Evolutionary conservation across 2,113 vertebrate species (phyloP).

Genomic region (Albula goreensis): DNA sequence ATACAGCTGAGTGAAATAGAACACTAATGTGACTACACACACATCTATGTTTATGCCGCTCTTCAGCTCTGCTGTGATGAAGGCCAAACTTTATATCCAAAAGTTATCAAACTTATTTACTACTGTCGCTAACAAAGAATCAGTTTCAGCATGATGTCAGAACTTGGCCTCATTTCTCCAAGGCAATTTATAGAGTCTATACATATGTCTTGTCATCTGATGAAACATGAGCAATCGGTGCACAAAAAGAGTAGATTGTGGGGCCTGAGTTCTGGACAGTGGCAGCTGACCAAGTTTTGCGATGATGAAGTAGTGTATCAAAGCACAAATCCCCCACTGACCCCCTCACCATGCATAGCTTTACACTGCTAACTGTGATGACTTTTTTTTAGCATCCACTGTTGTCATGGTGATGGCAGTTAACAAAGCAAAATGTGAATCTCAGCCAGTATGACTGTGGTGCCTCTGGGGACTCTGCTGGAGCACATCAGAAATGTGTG

Average conservation of each 20-base stretch:
- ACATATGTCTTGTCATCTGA: not conserved
- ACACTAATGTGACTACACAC: not conserved
- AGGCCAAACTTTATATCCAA: not conserved
- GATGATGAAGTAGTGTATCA: not conserved
- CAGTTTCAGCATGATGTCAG: slow-evolving; percentile 11
- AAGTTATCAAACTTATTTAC: slow-evolving; percentile 10
- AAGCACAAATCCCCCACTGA: not conserved
- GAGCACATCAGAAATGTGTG: not conserved
- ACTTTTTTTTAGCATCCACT: not conserved
- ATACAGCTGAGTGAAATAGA: not conserved
- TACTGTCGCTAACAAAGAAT: slow-evolving; percentile 18
- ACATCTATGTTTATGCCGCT: not conserved
- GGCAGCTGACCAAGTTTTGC: not conserved
- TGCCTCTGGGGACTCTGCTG: not conserved
- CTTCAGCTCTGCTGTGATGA: not conserved
- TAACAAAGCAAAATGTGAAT: not conserved
- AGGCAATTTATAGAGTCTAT: not conserved
- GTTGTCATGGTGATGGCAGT: not conserved
- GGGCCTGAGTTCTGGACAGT: not conserved
- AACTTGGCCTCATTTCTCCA: slow-evolving; percentile 3
- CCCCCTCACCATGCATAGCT: not conserved
- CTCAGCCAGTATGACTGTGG: not conserved
- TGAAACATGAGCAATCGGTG: slow-evolving; percentile 1
- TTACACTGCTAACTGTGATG: not conserved
- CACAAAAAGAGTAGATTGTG: not conserved